Conservation (phyloP, 1,140 invertebrate species). For the Bombus waltoni region DNA sequence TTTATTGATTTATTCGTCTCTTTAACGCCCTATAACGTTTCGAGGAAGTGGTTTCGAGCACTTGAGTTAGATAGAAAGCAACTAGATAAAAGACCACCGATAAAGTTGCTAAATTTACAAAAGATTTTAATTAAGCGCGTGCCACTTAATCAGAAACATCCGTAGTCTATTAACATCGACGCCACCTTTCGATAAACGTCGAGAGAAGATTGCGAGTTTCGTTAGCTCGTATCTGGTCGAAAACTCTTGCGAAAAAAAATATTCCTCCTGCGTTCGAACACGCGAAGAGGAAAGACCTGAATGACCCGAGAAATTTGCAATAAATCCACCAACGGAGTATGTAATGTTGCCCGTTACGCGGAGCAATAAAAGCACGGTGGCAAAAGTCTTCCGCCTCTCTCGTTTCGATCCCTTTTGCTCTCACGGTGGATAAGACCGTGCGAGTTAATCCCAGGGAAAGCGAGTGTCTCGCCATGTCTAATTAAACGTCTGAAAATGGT, state of each 20-base stretch:
- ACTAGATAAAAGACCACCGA: not conserved
- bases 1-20: not conserved
- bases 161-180: too few species aligned
- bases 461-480: not conserved
- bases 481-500: not conserved
- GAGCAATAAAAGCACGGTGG: constrained; percentile 34
- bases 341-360: constrained; percentile 17
- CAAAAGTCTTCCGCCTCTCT: not conserved
- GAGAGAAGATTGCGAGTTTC: not conserved
- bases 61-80: not conserved
- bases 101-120: not conserved
- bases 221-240: not conserved
- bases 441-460: not conserved
- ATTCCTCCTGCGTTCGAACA: not conserved
- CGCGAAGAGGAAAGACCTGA: not conserved
- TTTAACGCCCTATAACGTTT: not conserved
- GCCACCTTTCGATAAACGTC: too few species aligned
- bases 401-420: not conserved
- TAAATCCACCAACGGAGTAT: constrained; percentile 31
- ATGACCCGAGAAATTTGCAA: not conserved
- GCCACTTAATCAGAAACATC: too few species aligned
- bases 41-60: not conserved
- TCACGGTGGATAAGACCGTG: not conserved
- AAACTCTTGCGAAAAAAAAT: not conserved
- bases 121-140: not conserved